A percentile compares a stretch with the other conserved stretches of the same genome.
Conservation (phyloP, 2,888 invertebrate species). For the Andrena hattorfiana region DNA sequence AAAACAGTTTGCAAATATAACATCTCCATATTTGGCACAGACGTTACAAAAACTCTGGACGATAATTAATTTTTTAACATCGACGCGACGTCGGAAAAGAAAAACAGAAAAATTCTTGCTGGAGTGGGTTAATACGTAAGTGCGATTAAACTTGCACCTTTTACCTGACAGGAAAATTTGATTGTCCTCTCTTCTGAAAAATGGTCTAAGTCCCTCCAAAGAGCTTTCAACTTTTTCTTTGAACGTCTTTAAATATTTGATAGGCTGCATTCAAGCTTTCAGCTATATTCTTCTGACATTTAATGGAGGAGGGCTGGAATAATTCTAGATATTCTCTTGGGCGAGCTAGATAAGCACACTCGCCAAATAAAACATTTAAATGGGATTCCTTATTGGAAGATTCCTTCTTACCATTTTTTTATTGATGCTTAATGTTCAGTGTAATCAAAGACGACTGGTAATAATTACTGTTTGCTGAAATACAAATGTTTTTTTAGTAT, state of each 20-base stretch:
- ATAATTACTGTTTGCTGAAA: background rate
- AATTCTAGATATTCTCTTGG: slow-evolving; percentile 12
- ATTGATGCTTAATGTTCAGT: background rate
- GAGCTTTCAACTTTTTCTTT: background rate
- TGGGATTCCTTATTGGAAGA: background rate
- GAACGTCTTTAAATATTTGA: background rate
- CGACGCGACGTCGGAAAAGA: background rate
- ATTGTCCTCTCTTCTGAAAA: background rate
- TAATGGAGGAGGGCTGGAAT: slow-evolving; percentile 15
- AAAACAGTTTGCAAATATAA: too few species aligned
- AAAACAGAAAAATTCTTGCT: background rate
- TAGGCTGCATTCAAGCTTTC: background rate
- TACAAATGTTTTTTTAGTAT: background rate
- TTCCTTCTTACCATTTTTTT: background rate
- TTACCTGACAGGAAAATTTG: background rate
- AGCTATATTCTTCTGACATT: slow-evolving; percentile 7
- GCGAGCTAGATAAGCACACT: background rate
- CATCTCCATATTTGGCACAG: background rate
- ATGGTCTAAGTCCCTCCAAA: background rate
- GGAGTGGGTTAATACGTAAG: background rate
- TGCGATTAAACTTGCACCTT: slow-evolving; percentile 5
- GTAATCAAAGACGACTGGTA: background rate
- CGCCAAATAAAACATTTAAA: slow-evolving; percentile 1
- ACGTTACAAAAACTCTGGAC: background rate
- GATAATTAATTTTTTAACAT: background rate